Evolutionary conservation across 2,888 invertebrate genomes (phyloP).

Genomic region (Elysia crispata): DNA sequence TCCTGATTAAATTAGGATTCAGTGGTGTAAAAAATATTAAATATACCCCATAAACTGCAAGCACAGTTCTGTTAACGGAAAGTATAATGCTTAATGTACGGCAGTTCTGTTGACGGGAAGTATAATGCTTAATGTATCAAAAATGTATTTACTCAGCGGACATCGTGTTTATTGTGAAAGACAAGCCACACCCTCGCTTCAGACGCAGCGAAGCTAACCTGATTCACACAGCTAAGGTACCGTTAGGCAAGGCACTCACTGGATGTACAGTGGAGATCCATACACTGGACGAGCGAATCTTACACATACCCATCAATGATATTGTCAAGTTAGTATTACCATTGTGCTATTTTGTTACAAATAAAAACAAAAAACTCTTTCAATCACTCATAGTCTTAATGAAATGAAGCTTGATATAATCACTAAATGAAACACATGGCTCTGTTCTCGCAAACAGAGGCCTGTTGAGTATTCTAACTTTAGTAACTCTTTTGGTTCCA

Average conservation of each 20-base stretch:
- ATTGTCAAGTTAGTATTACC: conserved; percentile 77
- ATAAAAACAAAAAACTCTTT: too few relatives aligned
- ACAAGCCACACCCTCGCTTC: conserved; percentile 77
- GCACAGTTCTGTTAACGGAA: too few relatives aligned
- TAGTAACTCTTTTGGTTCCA: too few relatives aligned
- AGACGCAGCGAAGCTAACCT: conserved; percentile 74
- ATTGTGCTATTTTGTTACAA: too few relatives aligned
- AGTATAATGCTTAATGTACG: neutral
- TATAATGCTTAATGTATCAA: neutral
- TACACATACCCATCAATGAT: conserved; percentile 78
- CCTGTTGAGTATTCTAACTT: too few relatives aligned
- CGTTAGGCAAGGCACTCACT: conserved; percentile 75
- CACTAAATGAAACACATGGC: too few relatives aligned
- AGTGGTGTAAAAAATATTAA: too few relatives aligned
- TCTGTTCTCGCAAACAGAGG: too few relatives aligned
- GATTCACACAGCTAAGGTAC: conserved; percentile 75
- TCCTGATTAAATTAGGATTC: too few relatives aligned
- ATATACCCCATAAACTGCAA: too few relatives aligned
- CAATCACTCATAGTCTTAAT: too few relatives aligned
- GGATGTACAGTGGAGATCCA: conserved; percentile 76
- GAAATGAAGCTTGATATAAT: too few relatives aligned
- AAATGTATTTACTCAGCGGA: conserved; percentile 69
- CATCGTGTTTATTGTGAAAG: conserved; percentile 77
- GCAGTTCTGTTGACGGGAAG: neutral
- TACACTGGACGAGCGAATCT: conserved; percentile 76